These are phyloP conservation scores for Ceratoteleas bidentatus DNA, from an alignment of 1,140 invertebrate genomes.

Conservation along the genomic window DNA sequence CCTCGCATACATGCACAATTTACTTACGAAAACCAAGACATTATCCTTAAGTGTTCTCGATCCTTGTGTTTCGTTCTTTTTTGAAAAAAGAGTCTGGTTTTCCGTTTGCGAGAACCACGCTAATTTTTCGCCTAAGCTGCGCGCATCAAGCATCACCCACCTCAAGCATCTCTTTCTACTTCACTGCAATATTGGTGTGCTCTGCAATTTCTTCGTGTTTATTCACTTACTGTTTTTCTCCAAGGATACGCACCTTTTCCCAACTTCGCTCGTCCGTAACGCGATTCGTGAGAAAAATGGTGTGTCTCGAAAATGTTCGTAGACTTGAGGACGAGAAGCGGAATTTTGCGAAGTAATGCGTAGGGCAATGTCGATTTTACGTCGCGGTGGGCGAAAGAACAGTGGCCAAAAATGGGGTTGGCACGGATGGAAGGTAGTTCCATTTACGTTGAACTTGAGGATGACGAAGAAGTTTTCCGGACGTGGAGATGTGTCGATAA, in stretches of 20 bases:
- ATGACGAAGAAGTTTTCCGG: no score
- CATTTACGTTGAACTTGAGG: slow-evolving; percentile 33
- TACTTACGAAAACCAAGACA: slow-evolving; percentile 6
- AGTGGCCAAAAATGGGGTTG: slow-evolving; percentile 78
- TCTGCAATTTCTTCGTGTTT: slow-evolving; percentile 31
- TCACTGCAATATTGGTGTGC: slow-evolving; percentile 48
- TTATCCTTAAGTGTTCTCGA: not conserved
- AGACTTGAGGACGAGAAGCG: slow-evolving; percentile 22
- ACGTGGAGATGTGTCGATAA: slow-evolving; percentile 15
- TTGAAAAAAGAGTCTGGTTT: slow-evolving; percentile 40
- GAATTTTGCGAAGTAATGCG: slow-evolving; percentile 57
- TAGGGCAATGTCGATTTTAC: slow-evolving; percentile 80
- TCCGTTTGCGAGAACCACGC: slow-evolving; percentile 13
- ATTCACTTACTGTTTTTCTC: slow-evolving; percentile 28
- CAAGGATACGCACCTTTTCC: slow-evolving; percentile 55
- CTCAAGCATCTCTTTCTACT: slow-evolving; percentile 33
- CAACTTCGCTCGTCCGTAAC: slow-evolving; percentile 60
- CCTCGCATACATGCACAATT: slow-evolving; percentile 10
- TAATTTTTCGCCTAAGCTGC: slow-evolving; percentile 36
- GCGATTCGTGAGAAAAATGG: slow-evolving; percentile 21
- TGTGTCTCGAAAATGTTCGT: slow-evolving; percentile 3
- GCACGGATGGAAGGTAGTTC: slow-evolving; percentile 57
- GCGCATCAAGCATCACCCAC: slow-evolving; percentile 11
- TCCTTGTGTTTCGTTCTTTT: not conserved
- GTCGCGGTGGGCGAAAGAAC: slow-evolving; percentile 82